These are phyloP conservation scores for Drosophila conformis DNA, from an alignment of 2,888 invertebrate species.

Conservation along the genomic window DNA sequence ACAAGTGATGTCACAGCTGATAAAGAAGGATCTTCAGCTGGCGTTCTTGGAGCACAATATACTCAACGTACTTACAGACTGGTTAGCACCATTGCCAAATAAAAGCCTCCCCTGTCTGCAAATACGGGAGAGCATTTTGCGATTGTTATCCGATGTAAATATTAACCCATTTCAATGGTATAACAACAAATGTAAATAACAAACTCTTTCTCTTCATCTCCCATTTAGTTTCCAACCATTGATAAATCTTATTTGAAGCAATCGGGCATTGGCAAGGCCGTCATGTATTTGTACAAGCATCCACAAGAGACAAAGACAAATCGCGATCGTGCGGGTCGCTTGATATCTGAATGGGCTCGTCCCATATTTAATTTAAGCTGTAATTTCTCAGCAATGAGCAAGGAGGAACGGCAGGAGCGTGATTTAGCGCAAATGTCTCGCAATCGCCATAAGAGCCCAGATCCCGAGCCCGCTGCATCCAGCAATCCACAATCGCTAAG, in stretches of 20 bases:
- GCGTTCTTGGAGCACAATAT: conserved; percentile 99
- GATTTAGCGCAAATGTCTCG: conserved; percentile 94
- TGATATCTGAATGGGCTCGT: conserved; percentile 98
- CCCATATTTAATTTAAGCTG: conserved; percentile 98
- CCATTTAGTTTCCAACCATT: conserved; percentile 90
- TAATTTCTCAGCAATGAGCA: conserved; percentile 95
- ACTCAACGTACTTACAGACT: conserved; percentile 95
- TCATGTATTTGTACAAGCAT: conserved; percentile 99
- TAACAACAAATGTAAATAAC: background rate
- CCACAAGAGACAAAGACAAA: conserved; percentile 98
- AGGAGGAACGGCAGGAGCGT: conserved; percentile 96
- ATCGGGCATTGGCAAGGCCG: conserved; percentile 99
- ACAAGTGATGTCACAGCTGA: conserved; percentile 94
- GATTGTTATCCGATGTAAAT: conserved; percentile 89
- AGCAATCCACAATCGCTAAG: conserved; percentile 86
- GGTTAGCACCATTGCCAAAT: conserved; percentile 99
- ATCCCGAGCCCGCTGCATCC: conserved; percentile 85
- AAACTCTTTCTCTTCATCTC: background rate
- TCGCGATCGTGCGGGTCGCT: conserved; percentile 94
- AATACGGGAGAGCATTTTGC: conserved; percentile 95
- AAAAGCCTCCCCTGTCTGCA: conserved; percentile 97
- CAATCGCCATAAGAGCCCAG: conserved; percentile 82
- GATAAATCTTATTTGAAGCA: conserved; percentile 96
- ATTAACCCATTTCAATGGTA: background rate
- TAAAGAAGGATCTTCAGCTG: conserved; percentile 97